Conservation (phyloP, 2,888 invertebrate genomes). For the Lucinisca nassula region DNA sequence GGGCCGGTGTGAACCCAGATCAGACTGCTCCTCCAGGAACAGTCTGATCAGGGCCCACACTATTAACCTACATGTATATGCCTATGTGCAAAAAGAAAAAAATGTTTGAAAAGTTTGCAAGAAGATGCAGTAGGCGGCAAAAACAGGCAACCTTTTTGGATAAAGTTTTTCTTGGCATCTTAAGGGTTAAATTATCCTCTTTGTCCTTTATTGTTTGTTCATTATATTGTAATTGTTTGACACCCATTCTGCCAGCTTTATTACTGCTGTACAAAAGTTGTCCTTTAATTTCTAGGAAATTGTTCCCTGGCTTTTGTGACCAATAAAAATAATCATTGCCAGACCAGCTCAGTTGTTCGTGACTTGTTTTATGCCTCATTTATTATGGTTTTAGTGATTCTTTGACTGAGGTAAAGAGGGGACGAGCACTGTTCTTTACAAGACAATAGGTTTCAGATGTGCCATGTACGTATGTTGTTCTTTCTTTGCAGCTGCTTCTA, state of each 20-base stretch:
- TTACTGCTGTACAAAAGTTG: neutral
- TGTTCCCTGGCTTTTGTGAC: neutral
- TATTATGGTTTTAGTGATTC: neutral
- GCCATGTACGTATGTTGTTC: neutral
- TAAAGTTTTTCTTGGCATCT: too few relatives aligned
- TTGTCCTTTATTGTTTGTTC: neutral
- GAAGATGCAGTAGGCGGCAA: too few relatives aligned
- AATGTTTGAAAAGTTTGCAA: too few relatives aligned
- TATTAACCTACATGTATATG: too few relatives aligned
- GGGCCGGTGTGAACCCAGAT: too few relatives aligned
- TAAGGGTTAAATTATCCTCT: neutral
- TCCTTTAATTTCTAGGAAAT: neutral
- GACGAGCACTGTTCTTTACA: neutral
- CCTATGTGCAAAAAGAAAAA: too few relatives aligned
- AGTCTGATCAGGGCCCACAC: too few relatives aligned
- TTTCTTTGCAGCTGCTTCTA: too few relatives aligned
- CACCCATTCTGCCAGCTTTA: constrained; percentile 5
- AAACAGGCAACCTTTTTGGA: too few relatives aligned
- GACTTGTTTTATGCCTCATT: neutral
- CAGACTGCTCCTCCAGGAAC: too few relatives aligned
- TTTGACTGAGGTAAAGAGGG: neutral
- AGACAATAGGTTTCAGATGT: neutral
- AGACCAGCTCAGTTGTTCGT: neutral
- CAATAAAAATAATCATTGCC: neutral
- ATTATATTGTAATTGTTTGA: neutral